Conservation (phyloP, 2,888 invertebrate genomes). For the Hydriomena furcata region DNA sequence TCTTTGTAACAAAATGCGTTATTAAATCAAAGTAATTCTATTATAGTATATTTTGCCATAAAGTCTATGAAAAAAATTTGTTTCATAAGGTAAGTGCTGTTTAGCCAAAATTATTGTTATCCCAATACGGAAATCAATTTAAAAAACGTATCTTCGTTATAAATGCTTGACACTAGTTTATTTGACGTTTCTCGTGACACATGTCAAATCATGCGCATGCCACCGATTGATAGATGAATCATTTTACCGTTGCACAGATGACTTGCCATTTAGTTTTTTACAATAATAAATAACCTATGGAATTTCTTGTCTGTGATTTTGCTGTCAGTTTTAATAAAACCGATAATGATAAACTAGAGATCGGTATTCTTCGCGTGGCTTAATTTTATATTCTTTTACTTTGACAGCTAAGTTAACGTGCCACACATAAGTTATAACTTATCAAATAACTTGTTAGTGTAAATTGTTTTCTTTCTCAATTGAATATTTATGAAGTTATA, state of each 20-base stretch:
- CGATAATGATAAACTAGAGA: slow-evolving; percentile 29
- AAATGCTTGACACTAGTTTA: slow-evolving; percentile 52
- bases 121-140: slow-evolving; percentile 46
- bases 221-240: slow-evolving; percentile 61
- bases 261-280: slow-evolving; percentile 59
- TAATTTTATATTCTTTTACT: slow-evolving; percentile 26
- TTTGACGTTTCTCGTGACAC: slow-evolving; percentile 56
- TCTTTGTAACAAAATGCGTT: background rate
- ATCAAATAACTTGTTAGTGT: slow-evolving; percentile 32
- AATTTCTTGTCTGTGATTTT: slow-evolving; percentile 38
- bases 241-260: slow-evolving; percentile 57
- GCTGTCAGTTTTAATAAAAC: slow-evolving; percentile 33
- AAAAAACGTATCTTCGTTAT: slow-evolving; percentile 46
- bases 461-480: slow-evolving; percentile 32
- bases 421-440: slow-evolving; percentile 28
- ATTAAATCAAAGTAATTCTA: slow-evolving; percentile 22
- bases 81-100: too few species aligned
- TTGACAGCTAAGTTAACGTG: slow-evolving; percentile 24
- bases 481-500: slow-evolving; percentile 38
- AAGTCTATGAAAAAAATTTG: too few species aligned
- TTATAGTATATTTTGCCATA: too few species aligned
- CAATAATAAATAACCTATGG: slow-evolving; percentile 45
- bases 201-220: slow-evolving; percentile 51
- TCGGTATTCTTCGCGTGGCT: slow-evolving; percentile 22
- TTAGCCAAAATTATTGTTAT: too few species aligned